Evolutionary conservation across 2,888 invertebrate genomes (phyloP).

Genomic region (Rotaria socialis): DNA sequence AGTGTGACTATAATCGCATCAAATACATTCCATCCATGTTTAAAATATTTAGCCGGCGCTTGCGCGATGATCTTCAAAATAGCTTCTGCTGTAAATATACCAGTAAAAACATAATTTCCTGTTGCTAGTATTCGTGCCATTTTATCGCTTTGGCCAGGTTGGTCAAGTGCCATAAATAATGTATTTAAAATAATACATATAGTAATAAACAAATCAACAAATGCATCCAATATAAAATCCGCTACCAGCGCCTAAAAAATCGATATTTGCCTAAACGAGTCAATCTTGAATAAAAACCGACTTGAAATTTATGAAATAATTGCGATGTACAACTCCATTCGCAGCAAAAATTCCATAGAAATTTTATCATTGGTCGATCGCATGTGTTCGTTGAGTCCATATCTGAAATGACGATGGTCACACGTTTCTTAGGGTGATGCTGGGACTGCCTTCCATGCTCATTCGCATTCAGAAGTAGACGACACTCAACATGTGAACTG

Average conservation of each 20-base stretch:
- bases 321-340: slow-evolving; percentile 36
- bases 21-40: slow-evolving; percentile 75
- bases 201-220: slow-evolving; percentile 93
- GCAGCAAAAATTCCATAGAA: slow-evolving; percentile 23
- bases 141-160: slow-evolving; percentile 82
- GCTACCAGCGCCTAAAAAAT: too few relatives aligned
- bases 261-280: slow-evolving; percentile 77
- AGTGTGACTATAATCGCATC: slow-evolving; percentile 98
- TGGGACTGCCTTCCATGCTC: not conserved
- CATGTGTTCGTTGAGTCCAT: not conserved
- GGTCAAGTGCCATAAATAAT: slow-evolving; percentile 91
- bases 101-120: slow-evolving; percentile 94
- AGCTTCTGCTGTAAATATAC: slow-evolving; percentile 69
- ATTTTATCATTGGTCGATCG: not conserved
- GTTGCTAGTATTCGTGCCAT: slow-evolving; percentile 79
- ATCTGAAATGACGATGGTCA: slow-evolving; percentile 35
- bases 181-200: slow-evolving; percentile 95
- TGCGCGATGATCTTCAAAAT: slow-evolving; percentile 98
- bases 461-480: not conserved
- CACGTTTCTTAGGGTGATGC: not conserved
- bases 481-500: not conserved
- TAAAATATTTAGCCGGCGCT: slow-evolving; percentile 86
- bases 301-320: slow-evolving; percentile 39
- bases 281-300: not conserved
- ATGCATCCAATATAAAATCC: slow-evolving; percentile 77